These are phyloP conservation scores for Poeciliopsis retropinna DNA, from an alignment of 2,113 vertebrate species.

Conservation along the genomic window DNA sequence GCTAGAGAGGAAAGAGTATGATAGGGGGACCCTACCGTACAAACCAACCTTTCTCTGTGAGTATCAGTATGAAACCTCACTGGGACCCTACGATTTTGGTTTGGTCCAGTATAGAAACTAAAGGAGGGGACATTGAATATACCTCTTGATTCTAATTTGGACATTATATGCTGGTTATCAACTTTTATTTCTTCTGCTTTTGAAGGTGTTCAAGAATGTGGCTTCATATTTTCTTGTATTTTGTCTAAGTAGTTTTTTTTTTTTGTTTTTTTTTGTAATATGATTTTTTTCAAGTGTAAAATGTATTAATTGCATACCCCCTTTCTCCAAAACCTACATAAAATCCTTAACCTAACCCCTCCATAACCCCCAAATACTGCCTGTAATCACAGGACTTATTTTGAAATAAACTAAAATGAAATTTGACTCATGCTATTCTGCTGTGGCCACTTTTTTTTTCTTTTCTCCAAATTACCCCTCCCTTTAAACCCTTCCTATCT, in stretches of 20 bases:
- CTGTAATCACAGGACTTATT: constrained; percentile 58
- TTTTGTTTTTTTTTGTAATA: constrained; percentile 57
- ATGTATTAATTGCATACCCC: constrained; percentile 53
- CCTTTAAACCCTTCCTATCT: constrained; percentile 52
- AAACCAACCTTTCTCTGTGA: constrained; percentile 99
- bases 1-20: constrained; percentile 97
- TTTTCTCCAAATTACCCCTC: constrained; percentile 49
- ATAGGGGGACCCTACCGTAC: constrained; percentile 96
- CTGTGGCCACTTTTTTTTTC: constrained; percentile 58
- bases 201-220: constrained; percentile 39
- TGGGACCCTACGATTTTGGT: constrained; percentile 75
- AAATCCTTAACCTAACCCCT: constrained; percentile 35
- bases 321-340: constrained; percentile 37
- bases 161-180: constrained; percentile 58
- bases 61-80: constrained; percentile 84
- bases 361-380: constrained; percentile 48
- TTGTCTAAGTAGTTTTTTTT: constrained; percentile 7
- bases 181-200: constrained; percentile 48
- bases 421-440: constrained; percentile 52
- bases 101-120: constrained; percentile 74
- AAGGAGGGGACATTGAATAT: constrained; percentile 48
- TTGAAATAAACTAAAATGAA: constrained; percentile 55
- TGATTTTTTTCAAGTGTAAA: constrained; percentile 63
- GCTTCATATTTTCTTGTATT: constrained; percentile 52
- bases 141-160: constrained; percentile 67